Conservation (phyloP, 1,140 invertebrate genomes). For the Gonioctena quinquepunctata region DNA sequence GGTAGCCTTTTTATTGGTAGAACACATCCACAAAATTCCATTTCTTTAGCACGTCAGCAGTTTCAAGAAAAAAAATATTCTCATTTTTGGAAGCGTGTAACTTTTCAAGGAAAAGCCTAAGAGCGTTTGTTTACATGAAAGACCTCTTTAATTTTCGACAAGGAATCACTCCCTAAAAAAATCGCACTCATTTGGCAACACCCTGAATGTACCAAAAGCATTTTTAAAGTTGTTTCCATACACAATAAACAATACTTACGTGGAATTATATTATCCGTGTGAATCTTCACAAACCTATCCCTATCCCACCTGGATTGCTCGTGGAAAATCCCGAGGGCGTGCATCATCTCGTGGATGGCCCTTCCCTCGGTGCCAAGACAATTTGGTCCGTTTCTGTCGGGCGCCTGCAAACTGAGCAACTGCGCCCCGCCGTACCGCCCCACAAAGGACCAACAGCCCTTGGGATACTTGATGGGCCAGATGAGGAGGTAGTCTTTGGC, state of each 20-base stretch:
- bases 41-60: too few relatives aligned
- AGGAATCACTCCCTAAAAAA: too few relatives aligned
- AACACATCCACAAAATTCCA: too few relatives aligned
- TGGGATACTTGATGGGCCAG: constrained; percentile 68
- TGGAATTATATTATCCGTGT: constrained; percentile 62
- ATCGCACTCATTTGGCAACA: too few relatives aligned
- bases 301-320: constrained; percentile 68
- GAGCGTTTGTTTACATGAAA: too few relatives aligned
- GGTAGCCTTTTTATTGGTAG: too few relatives aligned
- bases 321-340: constrained; percentile 68
- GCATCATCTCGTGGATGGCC: constrained; percentile 70
- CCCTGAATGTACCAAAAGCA: too few relatives aligned
- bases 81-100: too few relatives aligned
- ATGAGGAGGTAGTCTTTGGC: constrained; percentile 65
- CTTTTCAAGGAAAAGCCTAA: too few relatives aligned
- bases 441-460: constrained; percentile 72
- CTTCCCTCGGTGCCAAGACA: constrained; percentile 65
- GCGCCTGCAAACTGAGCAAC: constrained; percentile 67
- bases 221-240: too few relatives aligned
- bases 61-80: too few relatives aligned
- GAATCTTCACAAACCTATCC: constrained; percentile 64
- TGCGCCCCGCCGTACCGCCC: constrained; percentile 69
- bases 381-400: constrained; percentile 61
- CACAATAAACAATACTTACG: constrained; percentile 56
- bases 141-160: too few relatives aligned